These are phyloP conservation scores for Athalia cordata DNA, from an alignment of 2,888 invertebrate genomes.

Conservation along the genomic window DNA sequence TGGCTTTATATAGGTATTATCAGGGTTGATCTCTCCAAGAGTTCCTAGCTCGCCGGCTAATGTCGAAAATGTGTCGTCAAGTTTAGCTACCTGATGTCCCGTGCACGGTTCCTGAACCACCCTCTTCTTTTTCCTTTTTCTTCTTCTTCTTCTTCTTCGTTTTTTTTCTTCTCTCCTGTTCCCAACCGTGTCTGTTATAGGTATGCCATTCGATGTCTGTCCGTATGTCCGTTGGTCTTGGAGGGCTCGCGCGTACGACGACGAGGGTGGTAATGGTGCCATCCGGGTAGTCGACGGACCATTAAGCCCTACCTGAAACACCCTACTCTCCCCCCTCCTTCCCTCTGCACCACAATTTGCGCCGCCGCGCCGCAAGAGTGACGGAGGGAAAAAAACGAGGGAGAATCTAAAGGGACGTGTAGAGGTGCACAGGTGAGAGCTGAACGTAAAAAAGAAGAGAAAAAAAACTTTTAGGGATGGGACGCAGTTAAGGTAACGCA, in stretches of 20 bases:
- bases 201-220: conserved; percentile 24
- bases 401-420: conserved; percentile 32
- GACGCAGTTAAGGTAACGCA: conserved; percentile 3
- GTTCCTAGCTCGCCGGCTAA: conserved; percentile 48
- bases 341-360: not conserved
- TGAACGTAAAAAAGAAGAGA: no score
- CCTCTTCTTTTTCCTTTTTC: not conserved
- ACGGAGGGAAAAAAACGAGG: conserved; percentile 49
- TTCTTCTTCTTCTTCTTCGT: not conserved
- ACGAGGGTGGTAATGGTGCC: conserved; percentile 54
- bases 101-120: not conserved
- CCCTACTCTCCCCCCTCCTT: not conserved
- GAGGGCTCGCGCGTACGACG: not conserved
- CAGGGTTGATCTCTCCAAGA: conserved; percentile 42
- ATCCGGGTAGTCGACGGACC: conserved; percentile 54
- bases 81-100: conserved; percentile 53
- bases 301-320: conserved; percentile 54
- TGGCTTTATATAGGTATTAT: conserved; percentile 53
- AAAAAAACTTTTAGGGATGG: not conserved
- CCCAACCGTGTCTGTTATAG: not conserved
- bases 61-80: conserved; percentile 56
- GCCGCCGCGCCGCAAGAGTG: conserved; percentile 46
- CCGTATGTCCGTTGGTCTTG: not conserved
- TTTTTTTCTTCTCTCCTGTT: not conserved
- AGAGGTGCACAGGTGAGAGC: conserved; percentile 41